Base-by-base conservation (phyloP, 2,113 vertebrate species). In the Plecturocebus donacophilus region DNA sequence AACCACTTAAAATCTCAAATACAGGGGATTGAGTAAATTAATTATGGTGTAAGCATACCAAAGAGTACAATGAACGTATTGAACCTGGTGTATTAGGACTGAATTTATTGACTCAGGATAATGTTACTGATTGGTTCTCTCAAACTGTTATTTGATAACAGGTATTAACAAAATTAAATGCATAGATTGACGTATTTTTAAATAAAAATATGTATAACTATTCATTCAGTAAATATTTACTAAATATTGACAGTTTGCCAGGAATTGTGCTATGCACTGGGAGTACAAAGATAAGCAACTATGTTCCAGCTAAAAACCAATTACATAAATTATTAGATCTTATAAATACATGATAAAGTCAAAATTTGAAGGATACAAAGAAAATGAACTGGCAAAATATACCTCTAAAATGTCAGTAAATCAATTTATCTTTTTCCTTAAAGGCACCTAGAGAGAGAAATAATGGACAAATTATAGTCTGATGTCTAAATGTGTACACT, bases 381-480 rank as follows among this genome's bases (percentile, higher is more conserved):
- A 82, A 73, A 95, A 94, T 82, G 16, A 87, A 92, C 12, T 58
- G 52, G 35, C 17, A 93, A 95, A 92, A 83, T 83, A 89, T 21
- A 3, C 10, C 2, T 79, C 40, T 94, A 68, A 91, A 85, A 17
- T 76, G 27, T 5, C 11, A 86, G 80, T 30, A 85, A 76, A 87
- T 81, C 38, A 94, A 38, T 94, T 92, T 81, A 25, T 12, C 52
- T 61, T 91, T 70, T 90, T 73, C 4, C 38, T 94, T n/a, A 84
- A 7, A 73, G 20, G 5, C 27, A 73, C 12, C n/a, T 79, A 30
- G 9, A 45, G 79, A 52, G 27, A 13, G 27, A 66, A 61, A 56
- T 49, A 81, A 83, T 52, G 30, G 16, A 30, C 0, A 83, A 52
- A 77, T 58, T 45, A 77, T 66, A 73, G 5, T 4, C 54, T 4